A percentile compares a stretch with the other conserved stretches of the same genome.
phyloP scores from a whole-genome alignment of 2,113 vertebrate genomes.

The Brachyhypopomus gauderio region DNA sequence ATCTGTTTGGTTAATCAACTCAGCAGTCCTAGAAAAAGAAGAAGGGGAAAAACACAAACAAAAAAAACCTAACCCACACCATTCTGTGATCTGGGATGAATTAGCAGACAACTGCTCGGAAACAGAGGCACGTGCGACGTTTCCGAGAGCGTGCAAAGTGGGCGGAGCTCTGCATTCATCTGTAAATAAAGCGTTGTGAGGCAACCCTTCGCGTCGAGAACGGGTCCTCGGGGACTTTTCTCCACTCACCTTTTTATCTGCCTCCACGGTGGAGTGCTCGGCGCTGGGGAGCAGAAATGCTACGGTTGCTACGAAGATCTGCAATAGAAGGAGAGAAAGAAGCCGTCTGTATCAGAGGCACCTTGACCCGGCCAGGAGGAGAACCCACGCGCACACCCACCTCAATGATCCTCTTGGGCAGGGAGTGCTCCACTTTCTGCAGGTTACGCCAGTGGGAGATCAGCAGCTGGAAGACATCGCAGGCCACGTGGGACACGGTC shows the following conservation, averaged over 20 bases:
- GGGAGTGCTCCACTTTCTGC: slow-evolving; percentile 79
- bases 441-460: slow-evolving; percentile 93
- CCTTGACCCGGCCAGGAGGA: slow-evolving; percentile 5
- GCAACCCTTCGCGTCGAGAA: neutral
- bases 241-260: slow-evolving; percentile 91
- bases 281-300: slow-evolving; percentile 94
- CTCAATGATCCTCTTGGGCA: slow-evolving; percentile 93
- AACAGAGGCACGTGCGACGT: too few relatives aligned
- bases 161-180: neutral
- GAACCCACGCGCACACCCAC: slow-evolving; percentile 70
- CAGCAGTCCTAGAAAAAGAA: neutral
- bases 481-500: slow-evolving; percentile 88
- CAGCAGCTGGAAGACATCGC: slow-evolving; percentile 91
- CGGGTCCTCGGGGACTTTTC: neutral
- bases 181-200: neutral
- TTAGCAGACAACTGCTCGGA: neutral
- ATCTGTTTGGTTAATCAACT: neutral
- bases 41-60: slow-evolving; percentile 2
- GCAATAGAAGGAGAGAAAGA: slow-evolving; percentile 31
- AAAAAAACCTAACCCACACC: neutral
- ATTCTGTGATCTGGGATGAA: neutral
- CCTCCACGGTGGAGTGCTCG: slow-evolving; percentile 89
- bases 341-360: slow-evolving; percentile 37
- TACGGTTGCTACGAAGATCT: slow-evolving; percentile 98
- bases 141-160: too few relatives aligned